Conservation (phyloP, 2,888 invertebrate species). For the Deilephila porcellus region DNA sequence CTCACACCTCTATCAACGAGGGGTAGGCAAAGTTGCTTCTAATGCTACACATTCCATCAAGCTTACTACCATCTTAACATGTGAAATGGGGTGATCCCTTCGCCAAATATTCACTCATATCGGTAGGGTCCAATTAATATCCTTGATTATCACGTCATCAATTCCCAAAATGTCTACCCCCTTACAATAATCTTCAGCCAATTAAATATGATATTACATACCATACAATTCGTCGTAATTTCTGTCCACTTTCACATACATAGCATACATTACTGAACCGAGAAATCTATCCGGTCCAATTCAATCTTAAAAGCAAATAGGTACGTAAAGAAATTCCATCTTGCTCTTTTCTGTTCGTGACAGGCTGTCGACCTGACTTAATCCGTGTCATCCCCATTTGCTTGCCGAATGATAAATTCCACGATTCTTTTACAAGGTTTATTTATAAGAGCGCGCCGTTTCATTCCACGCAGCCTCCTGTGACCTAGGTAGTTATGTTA, state of each 20-base stretch:
- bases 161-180: too few relatives aligned
- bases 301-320: slow-evolving; percentile 20
- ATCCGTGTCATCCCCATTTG: slow-evolving; percentile 30
- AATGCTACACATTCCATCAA: too few relatives aligned
- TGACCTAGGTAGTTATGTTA: not conserved
- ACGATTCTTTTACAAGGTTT: slow-evolving; percentile 25
- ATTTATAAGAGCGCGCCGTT: slow-evolving; percentile 24
- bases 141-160: too few relatives aligned
- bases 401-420: slow-evolving; percentile 30
- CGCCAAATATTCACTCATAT: too few relatives aligned
- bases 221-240: not conserved
- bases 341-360: slow-evolving; percentile 27
- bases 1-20: too few relatives aligned
- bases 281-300: not conserved
- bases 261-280: not conserved
- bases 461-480: not conserved
- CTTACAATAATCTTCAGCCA: too few relatives aligned
- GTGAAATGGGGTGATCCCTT: too few relatives aligned
- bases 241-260: not conserved
- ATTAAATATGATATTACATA: too few relatives aligned
- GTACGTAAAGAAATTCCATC: slow-evolving; percentile 5
- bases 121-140: too few relatives aligned
- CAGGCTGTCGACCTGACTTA: slow-evolving; percentile 28
- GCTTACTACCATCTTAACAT: too few relatives aligned
- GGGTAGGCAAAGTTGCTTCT: too few relatives aligned